Base-by-base conservation (phyloP, 2,113 vertebrate genomes). In the Isichthys henryi region DNA sequence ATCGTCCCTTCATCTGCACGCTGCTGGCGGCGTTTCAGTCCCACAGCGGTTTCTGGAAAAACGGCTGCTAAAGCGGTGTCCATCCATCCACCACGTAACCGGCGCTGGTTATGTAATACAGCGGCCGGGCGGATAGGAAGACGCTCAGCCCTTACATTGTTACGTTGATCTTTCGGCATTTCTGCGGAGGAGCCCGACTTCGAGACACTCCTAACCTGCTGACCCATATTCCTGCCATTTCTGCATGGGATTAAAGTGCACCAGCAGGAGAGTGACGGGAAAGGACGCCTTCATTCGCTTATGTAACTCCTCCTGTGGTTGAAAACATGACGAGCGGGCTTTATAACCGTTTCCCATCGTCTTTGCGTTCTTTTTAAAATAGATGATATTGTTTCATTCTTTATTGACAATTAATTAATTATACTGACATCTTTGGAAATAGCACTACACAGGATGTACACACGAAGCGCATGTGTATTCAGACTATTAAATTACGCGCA, bases 161-260 rank as follows among this genome's bases (percentile, higher is more conserved):
- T 91, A 92, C 93, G 92, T 93, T 93, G 92, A 94, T 95, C 46
- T 88, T 52, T 19, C 58, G 9, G 86, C 77, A 86, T 88, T 93
- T 93, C 31, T 91, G 91, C 92, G 88, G 92, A 91, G 82, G 92
- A 93, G 93, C 94, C 92, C 94, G 94, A 93, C 92, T 93, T 93
- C 92, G 92, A 95, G 94, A 95, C 92, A 94, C 95, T 95, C 90
- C 94, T 96, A 95, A 96, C 95, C 95, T 94, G 95, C 95, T 96
- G 96, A 96, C 88, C 62, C 23, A 88, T 80, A 80, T 88, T 58
- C 87, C 53, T 50, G 27, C 35, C 35, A 45, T 62, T 88, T 62
- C 17, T 88, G 21, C 19, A 43, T 43, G 56, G 85, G 87, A 88
- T 66, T 88, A 62, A 88, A 88, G 87, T 45, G 87, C 35, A 50